Conservation (phyloP, 2,888 invertebrate genomes). For the Scaptomyza flava region DNA sequence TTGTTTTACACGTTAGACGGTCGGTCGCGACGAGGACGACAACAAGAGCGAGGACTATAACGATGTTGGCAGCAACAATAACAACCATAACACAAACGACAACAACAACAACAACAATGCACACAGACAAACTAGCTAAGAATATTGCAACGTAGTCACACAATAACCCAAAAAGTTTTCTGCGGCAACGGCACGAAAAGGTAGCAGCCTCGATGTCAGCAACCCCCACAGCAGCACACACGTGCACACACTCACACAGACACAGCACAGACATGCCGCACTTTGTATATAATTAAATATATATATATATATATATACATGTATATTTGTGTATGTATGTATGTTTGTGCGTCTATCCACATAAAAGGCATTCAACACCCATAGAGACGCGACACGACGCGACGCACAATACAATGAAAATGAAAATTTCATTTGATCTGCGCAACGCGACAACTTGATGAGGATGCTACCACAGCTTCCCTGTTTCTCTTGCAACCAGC, state of each 20-base stretch:
- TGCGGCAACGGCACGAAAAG: slow-evolving; percentile 64
- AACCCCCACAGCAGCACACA: slow-evolving; percentile 32
- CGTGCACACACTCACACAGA: slow-evolving; percentile 27
- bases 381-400: slow-evolving; percentile 32
- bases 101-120: slow-evolving; percentile 26
- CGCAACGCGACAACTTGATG: slow-evolving; percentile 66
- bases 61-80: slow-evolving; percentile 16
- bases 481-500: neutral
- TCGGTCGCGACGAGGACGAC: slow-evolving; percentile 46
- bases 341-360: slow-evolving; percentile 13
- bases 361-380: slow-evolving; percentile 48
- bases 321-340: slow-evolving; percentile 4
- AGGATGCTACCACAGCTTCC: slow-evolving; percentile 27
- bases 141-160: slow-evolving; percentile 71
- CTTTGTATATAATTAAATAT: slow-evolving; percentile 6
- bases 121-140: slow-evolving; percentile 37
- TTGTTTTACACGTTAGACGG: slow-evolving; percentile 82
- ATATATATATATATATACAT: slow-evolving; percentile 9
- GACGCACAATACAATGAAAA: slow-evolving; percentile 78
- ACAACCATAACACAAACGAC: slow-evolving; percentile 22
- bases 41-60: slow-evolving; percentile 12
- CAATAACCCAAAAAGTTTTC: slow-evolving; percentile 68
- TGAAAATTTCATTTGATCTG: slow-evolving; percentile 82
- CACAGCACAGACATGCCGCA: slow-evolving; percentile 9
- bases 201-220: slow-evolving; percentile 57